Conservation (phyloP, 2,888 invertebrate species). For the Marasmarcha lunaedactyla region DNA sequence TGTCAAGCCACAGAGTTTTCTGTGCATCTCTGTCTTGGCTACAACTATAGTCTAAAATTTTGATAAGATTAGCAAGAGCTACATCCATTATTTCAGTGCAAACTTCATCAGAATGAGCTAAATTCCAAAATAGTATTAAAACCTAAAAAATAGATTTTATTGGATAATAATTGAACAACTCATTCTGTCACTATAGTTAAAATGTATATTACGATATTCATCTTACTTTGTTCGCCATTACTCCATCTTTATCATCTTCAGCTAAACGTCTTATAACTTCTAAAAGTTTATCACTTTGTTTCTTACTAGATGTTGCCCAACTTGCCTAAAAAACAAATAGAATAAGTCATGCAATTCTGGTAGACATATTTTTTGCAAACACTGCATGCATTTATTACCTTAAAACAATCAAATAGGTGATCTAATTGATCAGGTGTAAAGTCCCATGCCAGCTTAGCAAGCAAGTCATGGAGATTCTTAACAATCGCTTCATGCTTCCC, state of each 20-base stretch:
- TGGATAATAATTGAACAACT: slow-evolving; percentile 5
- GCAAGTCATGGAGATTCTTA: slow-evolving; percentile 95
- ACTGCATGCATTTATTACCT: slow-evolving; percentile 61
- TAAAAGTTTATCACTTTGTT: slow-evolving; percentile 93
- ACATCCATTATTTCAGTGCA: slow-evolving; percentile 98
- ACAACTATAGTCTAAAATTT: slow-evolving; percentile 97
- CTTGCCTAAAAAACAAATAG: slow-evolving; percentile 71
- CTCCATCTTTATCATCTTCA: slow-evolving; percentile 98
- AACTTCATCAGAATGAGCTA: slow-evolving; percentile 96
- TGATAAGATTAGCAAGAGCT: slow-evolving; percentile 93
- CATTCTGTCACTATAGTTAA: no score
- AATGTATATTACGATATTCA: no score
- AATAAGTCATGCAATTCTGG: slow-evolving; percentile 3
- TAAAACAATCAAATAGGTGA: slow-evolving; percentile 96
- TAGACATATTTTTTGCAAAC: slow-evolving; percentile 1
- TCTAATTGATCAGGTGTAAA: slow-evolving; percentile 97
- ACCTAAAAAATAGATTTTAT: slow-evolving; percentile 72
- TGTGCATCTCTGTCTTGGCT: slow-evolving; percentile 97
- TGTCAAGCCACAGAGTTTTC: slow-evolving; percentile 94
- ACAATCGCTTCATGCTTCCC: slow-evolving; percentile 99
- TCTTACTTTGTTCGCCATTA: slow-evolving; percentile 94
- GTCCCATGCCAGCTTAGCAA: slow-evolving; percentile 98
- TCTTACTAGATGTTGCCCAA: slow-evolving; percentile 96
- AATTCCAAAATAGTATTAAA: slow-evolving; percentile 93
- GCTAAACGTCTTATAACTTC: slow-evolving; percentile 95